These are phyloP conservation scores for Nycticorax nycticorax DNA, from an alignment of 2,113 vertebrate genomes.

Conservation along the genomic window DNA sequence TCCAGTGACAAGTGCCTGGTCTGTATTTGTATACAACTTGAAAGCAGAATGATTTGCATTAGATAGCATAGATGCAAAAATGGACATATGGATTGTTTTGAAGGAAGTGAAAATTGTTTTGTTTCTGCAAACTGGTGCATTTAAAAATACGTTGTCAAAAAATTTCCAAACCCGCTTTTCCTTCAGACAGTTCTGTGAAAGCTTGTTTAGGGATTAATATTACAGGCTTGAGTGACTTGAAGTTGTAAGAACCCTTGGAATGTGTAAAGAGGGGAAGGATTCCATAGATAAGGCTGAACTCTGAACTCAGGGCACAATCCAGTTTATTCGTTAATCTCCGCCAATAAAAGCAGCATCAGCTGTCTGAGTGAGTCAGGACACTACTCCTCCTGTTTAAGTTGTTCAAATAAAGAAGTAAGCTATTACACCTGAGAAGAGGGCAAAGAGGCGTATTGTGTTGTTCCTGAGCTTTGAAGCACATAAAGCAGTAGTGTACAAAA, in stretches of 20 bases:
- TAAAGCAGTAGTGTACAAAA: not conserved
- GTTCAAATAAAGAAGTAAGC: not conserved
- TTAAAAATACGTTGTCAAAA: not conserved
- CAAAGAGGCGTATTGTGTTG: not conserved
- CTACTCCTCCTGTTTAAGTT: not conserved
- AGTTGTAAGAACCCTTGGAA: slow-evolving; percentile 59
- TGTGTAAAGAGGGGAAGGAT: slow-evolving; percentile 62
- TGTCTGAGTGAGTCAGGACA: not conserved
- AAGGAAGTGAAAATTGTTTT: slow-evolving; percentile 19
- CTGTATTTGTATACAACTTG: not conserved
- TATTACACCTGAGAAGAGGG: not conserved
- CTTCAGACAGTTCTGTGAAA: not conserved
- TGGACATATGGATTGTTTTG: not conserved
- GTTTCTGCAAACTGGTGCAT: slow-evolving; percentile 4
- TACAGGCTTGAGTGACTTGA: not conserved
- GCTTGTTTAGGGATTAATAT: slow-evolving; percentile 44
- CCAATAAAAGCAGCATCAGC: slow-evolving; percentile 43
- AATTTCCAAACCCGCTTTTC: not conserved
- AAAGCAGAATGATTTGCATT: not conserved
- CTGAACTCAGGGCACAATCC: slow-evolving; percentile 43
- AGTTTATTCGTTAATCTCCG: slow-evolving; percentile 32
- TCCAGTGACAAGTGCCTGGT: not conserved
- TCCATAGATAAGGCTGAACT: slow-evolving; percentile 52
- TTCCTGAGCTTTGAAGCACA: not conserved
- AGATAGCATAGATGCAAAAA: not conserved